Conservation (phyloP, 2,888 invertebrate genomes). For the Oasisia sp. region DNA sequence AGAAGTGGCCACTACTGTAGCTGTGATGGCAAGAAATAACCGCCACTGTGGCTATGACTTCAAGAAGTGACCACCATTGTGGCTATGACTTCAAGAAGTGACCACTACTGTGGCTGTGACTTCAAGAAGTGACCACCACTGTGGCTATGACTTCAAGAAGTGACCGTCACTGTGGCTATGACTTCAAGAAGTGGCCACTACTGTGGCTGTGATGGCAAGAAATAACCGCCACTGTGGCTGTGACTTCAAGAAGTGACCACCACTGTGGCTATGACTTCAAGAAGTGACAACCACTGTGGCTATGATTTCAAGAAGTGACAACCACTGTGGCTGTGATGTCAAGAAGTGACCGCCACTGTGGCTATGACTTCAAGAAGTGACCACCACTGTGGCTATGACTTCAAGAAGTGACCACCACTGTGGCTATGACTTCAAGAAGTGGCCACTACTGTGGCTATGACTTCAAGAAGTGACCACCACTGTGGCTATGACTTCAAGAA, state of each 20-base stretch:
- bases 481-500: background rate
- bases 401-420: background rate
- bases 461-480: background rate
- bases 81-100: background rate
- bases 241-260: background rate
- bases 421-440: background rate
- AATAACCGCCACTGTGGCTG: background rate
- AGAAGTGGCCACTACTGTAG: background rate
- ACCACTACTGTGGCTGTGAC: background rate
- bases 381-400: background rate
- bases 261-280: background rate
- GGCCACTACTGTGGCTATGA: background rate
- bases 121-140: background rate
- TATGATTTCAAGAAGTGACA: background rate
- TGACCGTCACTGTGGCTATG: background rate
- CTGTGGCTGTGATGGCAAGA: background rate
- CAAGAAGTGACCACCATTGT: background rate
- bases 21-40: background rate
- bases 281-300: no score
- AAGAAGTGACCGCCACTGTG: background rate
- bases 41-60: background rate
- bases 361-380: background rate
- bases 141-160: background rate
- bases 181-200: background rate
- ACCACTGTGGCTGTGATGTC: background rate